Conservation (phyloP, 1,140 invertebrate genomes). For the Camponotus pennsylvanicus region DNA sequence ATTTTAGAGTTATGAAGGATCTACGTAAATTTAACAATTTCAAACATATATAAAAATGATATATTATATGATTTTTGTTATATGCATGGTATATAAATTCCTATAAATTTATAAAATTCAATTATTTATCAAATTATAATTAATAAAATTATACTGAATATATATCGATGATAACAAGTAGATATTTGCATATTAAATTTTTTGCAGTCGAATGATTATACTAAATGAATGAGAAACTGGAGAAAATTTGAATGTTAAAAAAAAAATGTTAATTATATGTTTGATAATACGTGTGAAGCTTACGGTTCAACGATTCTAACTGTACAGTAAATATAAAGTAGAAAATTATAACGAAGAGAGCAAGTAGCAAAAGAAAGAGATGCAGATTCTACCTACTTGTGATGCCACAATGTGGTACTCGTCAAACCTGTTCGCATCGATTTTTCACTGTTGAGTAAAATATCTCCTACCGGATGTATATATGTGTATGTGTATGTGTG, state of each 20-base stretch:
- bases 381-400: slow-evolving; percentile 27
- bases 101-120: not conserved
- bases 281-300: not conserved
- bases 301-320: slow-evolving; percentile 35
- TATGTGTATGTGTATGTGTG: no score
- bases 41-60: not conserved
- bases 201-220: not conserved
- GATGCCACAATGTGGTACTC: slow-evolving; percentile 50
- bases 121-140: not conserved
- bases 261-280: slow-evolving; percentile 6
- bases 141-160: not conserved
- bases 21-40: not conserved
- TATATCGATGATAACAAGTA: not conserved
- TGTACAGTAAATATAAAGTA: slow-evolving; percentile 42
- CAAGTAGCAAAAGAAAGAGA: slow-evolving; percentile 11
- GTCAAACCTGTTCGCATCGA: slow-evolving; percentile 52
- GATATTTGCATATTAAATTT: slow-evolving; percentile 6
- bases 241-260: not conserved
- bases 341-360: slow-evolving; percentile 30
- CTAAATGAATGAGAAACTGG: not conserved
- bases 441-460: slow-evolving; percentile 45
- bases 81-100: not conserved
- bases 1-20: slow-evolving; percentile 1
- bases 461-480: slow-evolving; percentile 31
- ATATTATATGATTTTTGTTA: not conserved